Base-by-base conservation (phyloP, 2,113 vertebrate species). In the Myotis yumanensis region DNA sequence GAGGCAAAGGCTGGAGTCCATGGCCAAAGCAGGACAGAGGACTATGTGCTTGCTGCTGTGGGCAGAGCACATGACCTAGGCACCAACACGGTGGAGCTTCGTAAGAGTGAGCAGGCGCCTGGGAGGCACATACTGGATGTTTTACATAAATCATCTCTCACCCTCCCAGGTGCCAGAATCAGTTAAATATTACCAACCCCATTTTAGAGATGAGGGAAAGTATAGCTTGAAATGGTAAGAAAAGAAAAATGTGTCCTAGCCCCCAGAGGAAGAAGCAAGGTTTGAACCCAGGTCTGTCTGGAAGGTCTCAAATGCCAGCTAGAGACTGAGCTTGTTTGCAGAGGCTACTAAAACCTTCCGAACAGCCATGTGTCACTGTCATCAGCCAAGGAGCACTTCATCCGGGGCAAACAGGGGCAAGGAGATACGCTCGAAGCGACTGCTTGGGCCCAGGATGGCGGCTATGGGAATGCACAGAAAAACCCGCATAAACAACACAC, bases 71-170 rank as follows among this genome's bases (percentile, higher is more conserved):
- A 17, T 5, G n/a, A 22, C n/a, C 40, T 1, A 2, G 0, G 4
- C 12, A 37, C 30, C 51, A 23, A 14, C 2, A 0, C 1, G 6
- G 30, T 1, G 28, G 30, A 6, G 72, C 23, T 69, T 76, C 28
- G 0, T 16, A 28, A 62, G 48, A 62, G 48, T 20, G 37, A n/a
- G 30, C 7, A 7, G 28, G 37, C 16, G 4, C 3, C 2, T 6
- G 25, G 52, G 73, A 75, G 35, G 84, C 48, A n/a, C 46, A 6
- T 7, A 5, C 76, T 43, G 20, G 68, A 2, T 7, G 81, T 0
- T 52, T 46, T 6, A 11, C 20, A 12, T 14, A 3, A 8, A 32
- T 18, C 40, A 20, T 28, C 52, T 10, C 82, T 40, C 66, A 35
- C 23, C 48, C 75, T n/a, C 69, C 32, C 32, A 5, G 48, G 0